Evolutionary conservation across 2,113 vertebrate genomes (phyloP), one percentile per base, ranked within the genome.

Genomic region (human (Homo sapiens)): DNA sequence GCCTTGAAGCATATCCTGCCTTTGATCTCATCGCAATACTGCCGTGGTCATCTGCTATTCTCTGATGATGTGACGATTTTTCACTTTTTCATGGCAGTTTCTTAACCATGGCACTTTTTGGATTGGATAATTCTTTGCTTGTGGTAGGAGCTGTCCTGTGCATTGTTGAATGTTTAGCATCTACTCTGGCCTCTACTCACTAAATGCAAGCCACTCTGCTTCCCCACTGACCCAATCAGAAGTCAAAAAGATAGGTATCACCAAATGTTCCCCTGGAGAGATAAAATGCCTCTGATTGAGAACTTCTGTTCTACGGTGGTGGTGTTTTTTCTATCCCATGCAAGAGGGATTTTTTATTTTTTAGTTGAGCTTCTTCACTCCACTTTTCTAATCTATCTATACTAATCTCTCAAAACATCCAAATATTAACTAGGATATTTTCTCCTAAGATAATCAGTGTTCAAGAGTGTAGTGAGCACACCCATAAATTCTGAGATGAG

Each of bases 331-430:
- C 89, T 55, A 78, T 38, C 9, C 14, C 30, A 45, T 50, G n/a
- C 8, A 79, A 66, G 10, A 72, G 8, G 2, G 22, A 22, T 6
- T 59, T 61, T 13, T 38, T 70, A 43, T 8, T 10, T 66, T 64
- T 75, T 68, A 27, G 20, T 50, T 82, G 35, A 90, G 27, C 90
- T 95, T 90, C n/a, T 90, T 70, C 57, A 48, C 16, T 79, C 35
- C 50, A 2, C 4, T 79, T 55, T 90, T 83, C 32, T 55, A 76
- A 87, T 78, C 5, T 20, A 35, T 48, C 22, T 45, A 40, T 22
- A 85, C 3, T 6, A 61, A 6, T 75, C 52, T 12, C 17, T 70
- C 66, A 87, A 38, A 90, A 82, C 32, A 94, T 48, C 8, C 13
- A n/a, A 20, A 78, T 85, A 14, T n/a, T 82, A 81, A 3, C 10